These are phyloP conservation scores for Nothoprocta perdicaria DNA, from an alignment of 2,113 vertebrate species.

Conservation along the genomic window DNA sequence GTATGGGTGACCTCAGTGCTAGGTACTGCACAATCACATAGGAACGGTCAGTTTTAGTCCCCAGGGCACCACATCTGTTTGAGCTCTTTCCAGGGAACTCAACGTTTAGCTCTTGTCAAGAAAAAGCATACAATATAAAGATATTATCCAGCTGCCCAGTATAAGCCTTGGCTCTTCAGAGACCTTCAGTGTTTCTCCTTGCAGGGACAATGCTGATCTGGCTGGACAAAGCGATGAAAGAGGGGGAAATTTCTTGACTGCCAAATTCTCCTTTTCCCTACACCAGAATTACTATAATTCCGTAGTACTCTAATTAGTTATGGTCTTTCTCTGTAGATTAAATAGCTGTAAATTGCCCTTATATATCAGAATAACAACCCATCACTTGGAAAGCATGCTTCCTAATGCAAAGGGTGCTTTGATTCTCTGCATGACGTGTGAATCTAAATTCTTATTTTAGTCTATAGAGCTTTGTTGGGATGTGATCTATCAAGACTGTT, in stretches of 20 bases:
- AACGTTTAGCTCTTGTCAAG: background rate
- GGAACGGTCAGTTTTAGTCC: background rate
- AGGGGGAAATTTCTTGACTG: background rate
- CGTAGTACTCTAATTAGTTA: background rate
- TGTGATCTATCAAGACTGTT: background rate
- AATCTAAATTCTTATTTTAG: background rate
- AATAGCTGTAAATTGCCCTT: background rate
- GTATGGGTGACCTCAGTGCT: rapidly evolving
- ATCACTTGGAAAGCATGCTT: background rate
- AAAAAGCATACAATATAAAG: background rate
- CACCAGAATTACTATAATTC: background rate
- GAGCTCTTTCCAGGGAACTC: background rate
- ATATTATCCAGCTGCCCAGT: background rate
- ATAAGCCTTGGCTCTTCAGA: background rate
- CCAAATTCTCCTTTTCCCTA: background rate
- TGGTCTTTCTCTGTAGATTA: background rate
- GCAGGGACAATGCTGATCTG: background rate
- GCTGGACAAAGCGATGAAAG: background rate
- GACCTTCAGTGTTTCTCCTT: background rate
- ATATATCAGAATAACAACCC: background rate
- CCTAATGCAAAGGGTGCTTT: background rate
- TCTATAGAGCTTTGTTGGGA: background rate
- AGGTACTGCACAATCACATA: background rate
- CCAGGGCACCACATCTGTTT: too few species aligned
- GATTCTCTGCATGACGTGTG: too few species aligned